Evolutionary conservation across 2,888 invertebrate species (phyloP), one percentile per base, ranked within the genome.

Genomic region (Stenoptilia bipunctidactyla): DNA sequence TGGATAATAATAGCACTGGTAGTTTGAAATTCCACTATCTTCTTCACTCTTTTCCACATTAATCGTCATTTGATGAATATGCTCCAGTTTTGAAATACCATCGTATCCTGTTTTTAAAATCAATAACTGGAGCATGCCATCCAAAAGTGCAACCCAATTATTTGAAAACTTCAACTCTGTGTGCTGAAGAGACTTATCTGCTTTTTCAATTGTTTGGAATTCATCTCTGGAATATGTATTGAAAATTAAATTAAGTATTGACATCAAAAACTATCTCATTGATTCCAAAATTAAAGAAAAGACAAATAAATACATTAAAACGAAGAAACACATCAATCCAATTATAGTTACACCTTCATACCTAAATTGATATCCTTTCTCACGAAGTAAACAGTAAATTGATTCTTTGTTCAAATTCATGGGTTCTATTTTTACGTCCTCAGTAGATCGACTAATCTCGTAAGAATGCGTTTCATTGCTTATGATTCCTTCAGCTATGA

Each of bases 291-390:
- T n/a, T n/a, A n/a, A n/a, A n/a, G n/a, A n/a, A n/a, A n/a, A n/a
- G n/a, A n/a, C n/a, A n/a, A n/a, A n/a, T n/a, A n/a, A n/a, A n/a
- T n/a, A n/a, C n/a, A n/a, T n/a, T n/a, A n/a, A n/a, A n/a, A n/a
- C n/a, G n/a, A n/a, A n/a, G n/a, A n/a, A n/a, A n/a, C n/a, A n/a
- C n/a, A n/a, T n/a, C n/a, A n/a, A n/a, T n/a, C n/a, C n/a, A n/a
- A n/a, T n/a, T n/a, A n/a, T n/a, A n/a, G n/a, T n/a, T n/a, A n/a
- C 8, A 20, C 8, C 20, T 3, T 20, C 45, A 46, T 44, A 61
- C 62, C 47, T 49, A 42, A 61, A 63, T 2, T 46, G 40, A 40
- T 55, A 60, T 14, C 51, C 52, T 39, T 50, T 47, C 38, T 52
- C 55, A 27, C 42, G 44, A 1, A 64, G 43, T 8, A 58, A 40